These are phyloP conservation scores for Gryllus longicercus DNA, from an alignment of 2,888 invertebrate genomes.

Conservation along the genomic window DNA sequence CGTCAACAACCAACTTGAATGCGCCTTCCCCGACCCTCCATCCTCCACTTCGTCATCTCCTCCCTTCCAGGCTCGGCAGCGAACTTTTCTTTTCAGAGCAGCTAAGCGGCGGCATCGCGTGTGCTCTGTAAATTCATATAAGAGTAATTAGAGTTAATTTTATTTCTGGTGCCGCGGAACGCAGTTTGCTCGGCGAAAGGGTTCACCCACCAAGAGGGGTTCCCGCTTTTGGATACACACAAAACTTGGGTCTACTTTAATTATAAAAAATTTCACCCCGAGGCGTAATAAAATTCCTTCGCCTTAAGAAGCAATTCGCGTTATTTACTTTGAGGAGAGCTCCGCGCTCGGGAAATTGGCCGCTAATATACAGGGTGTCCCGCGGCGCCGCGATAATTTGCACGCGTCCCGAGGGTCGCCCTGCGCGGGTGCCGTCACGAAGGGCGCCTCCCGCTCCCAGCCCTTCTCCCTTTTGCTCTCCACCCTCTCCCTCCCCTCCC, in stretches of 20 bases:
- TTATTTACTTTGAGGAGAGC: conserved; percentile 1
- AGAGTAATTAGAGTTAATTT: conserved; percentile 17
- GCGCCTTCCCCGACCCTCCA: too few relatives aligned
- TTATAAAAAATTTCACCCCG: background rate
- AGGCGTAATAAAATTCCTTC: conserved; percentile 17
- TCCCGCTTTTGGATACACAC: background rate
- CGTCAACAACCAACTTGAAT: too few relatives aligned
- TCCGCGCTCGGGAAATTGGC: background rate
- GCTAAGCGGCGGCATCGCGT: background rate
- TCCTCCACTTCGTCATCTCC: too few relatives aligned
- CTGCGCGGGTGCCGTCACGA: too few relatives aligned
- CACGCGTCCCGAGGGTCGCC: background rate
- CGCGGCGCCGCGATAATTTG: background rate
- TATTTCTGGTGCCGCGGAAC: background rate
- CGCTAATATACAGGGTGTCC: background rate
- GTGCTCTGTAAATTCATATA: background rate
- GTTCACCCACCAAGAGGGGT: background rate
- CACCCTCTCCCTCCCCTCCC: too few relatives aligned
- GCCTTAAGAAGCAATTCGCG: background rate
- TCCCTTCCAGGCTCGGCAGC: too few relatives aligned
- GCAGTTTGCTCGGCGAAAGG: background rate
- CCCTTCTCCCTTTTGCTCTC: too few relatives aligned
- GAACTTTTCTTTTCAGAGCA: background rate
- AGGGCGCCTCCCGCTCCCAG: too few relatives aligned
- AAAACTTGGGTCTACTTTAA: conserved; percentile 7